phyloP scores from a whole-genome alignment of 1,140 invertebrate species.

The Papilio helenus region DNA sequence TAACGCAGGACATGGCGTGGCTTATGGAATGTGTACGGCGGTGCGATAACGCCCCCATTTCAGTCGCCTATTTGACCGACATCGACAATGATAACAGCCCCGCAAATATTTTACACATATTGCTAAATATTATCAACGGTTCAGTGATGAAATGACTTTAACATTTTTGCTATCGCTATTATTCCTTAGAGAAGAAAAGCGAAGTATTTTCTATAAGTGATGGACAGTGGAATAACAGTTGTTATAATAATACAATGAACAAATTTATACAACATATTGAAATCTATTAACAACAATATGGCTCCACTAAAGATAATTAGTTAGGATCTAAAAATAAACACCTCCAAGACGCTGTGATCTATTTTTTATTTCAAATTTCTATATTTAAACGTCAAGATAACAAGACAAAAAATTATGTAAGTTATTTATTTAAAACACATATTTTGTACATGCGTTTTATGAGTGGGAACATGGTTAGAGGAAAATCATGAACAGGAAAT shows the following conservation, averaged over 20 bases:
- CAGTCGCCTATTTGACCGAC: slow-evolving; percentile 54
- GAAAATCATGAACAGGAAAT: not conserved
- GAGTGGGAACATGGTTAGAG: not conserved
- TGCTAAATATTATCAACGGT: not conserved
- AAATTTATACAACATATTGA: not conserved
- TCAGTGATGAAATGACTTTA: too few species aligned
- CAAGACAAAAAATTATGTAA: not conserved
- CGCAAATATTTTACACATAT: slow-evolving; percentile 42
- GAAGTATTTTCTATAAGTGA: too few species aligned
- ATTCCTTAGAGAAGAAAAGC: too few species aligned
- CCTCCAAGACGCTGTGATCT: not conserved
- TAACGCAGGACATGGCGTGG: slow-evolving; percentile 15
- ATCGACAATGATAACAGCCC: slow-evolving; percentile 52
- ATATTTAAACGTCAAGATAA: not conserved
- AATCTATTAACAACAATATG: not conserved
- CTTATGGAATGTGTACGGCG: slow-evolving; percentile 42
- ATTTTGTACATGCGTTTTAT: not conserved
- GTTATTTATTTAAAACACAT: not conserved
- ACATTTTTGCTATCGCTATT: too few species aligned
- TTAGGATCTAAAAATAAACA: slow-evolving; percentile 1
- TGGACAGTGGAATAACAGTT: too few species aligned
- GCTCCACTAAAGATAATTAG: not conserved
- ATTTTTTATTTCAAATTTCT: not conserved
- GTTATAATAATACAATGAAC: not conserved
- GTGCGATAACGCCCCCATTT: slow-evolving; percentile 61